phyloP scores from a whole-genome alignment of 2,113 vertebrate species.

The Tupaia tana region DNA sequence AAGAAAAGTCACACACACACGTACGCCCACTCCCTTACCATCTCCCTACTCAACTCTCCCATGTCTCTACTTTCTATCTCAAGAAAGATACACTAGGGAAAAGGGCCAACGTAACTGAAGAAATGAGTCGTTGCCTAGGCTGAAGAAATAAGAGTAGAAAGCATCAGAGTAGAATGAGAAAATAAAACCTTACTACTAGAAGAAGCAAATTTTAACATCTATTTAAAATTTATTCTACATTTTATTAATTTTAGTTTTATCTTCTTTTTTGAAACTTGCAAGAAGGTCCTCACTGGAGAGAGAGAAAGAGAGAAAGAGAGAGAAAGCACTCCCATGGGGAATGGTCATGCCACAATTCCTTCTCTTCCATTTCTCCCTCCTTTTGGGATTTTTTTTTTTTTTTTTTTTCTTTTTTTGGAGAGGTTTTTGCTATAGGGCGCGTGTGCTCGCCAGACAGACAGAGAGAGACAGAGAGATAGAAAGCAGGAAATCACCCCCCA shows the following conservation, averaged over 20 bases:
- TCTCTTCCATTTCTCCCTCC: no score
- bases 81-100: neutral
- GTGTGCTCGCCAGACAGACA: no score
- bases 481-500: no score
- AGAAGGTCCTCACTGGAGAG: no score
- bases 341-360: no score
- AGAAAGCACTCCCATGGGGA: no score
- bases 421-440: no score
- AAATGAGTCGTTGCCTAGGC: neutral
- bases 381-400: no score
- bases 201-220: neutral
- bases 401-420: no score
- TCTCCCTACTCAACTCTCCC: neutral
- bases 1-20: neutral
- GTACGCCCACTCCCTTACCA: neutral
- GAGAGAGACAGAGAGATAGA: no score
- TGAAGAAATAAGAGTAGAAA: neutral
- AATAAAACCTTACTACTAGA: neutral
- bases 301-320: no score
- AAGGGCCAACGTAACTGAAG: neutral
- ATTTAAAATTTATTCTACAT: neutral
- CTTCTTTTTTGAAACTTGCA: no score
- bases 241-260: neutral
- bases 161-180: neutral
- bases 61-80: neutral